Percentiles rank a stretch among this genome's conserved stretches.
Conservation (phyloP, 2,888 invertebrate species). For the Aspidapion aeneum region DNA sequence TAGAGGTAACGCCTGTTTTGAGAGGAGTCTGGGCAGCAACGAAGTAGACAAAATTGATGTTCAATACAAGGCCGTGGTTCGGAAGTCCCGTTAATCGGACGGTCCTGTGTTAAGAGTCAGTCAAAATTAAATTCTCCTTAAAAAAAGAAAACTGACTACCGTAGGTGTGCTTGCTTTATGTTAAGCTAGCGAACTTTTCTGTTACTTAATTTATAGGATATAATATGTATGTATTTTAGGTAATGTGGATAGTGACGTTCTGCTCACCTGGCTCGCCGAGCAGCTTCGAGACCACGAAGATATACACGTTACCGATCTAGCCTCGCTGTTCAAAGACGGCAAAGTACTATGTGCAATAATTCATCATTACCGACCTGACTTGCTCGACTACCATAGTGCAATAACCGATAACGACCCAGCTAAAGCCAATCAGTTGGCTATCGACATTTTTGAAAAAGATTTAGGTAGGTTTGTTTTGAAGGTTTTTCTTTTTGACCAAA, state of each 20-base stretch:
- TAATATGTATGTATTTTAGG: conserved; percentile 31
- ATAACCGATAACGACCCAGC: conserved; percentile 61
- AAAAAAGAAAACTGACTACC: too few species aligned
- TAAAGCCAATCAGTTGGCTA: conserved; percentile 77
- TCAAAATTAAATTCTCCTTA: too few species aligned
- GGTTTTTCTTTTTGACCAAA: too few species aligned
- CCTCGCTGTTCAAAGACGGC: conserved; percentile 66
- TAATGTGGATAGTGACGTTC: conserved; percentile 61
- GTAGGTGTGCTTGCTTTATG: too few species aligned
- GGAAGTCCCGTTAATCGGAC: too few species aligned
- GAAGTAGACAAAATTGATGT: too few species aligned
- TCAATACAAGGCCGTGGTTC: too few species aligned
- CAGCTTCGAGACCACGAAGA: conserved; percentile 64
- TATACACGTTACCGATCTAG: conserved; percentile 61
- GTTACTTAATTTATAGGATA: too few species aligned
- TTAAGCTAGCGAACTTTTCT: too few species aligned
- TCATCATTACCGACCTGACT: conserved; percentile 85
- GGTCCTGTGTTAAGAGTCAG: too few species aligned
- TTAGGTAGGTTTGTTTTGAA: conserved; percentile 61
- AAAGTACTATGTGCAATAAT: conserved; percentile 71
- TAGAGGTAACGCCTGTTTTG: too few species aligned
- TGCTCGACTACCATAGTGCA: conserved; percentile 66
- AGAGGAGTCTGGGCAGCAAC: too few species aligned
- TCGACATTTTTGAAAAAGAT: conserved; percentile 81
- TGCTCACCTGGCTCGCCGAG: conserved; percentile 75